These are phyloP conservation scores for Pseudomyrmex flavicornis DNA, from an alignment of 1,140 invertebrate species.

Conservation along the genomic window DNA sequence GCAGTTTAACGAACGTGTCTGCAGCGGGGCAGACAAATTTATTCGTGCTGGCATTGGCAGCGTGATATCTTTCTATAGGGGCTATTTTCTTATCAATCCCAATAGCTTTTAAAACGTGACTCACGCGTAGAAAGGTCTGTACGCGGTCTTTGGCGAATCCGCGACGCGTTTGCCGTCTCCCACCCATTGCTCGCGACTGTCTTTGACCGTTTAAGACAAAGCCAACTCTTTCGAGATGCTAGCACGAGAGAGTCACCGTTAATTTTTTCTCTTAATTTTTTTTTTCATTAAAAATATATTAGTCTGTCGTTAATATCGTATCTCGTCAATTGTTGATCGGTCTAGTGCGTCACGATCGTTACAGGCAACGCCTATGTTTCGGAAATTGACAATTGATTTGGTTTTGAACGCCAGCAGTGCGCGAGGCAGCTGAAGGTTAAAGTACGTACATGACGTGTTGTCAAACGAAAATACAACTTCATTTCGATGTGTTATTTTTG, in stretches of 20 bases:
- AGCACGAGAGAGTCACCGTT: neutral
- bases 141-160: slow-evolving; percentile 69
- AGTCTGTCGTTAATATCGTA: too few relatives aligned
- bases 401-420: neutral
- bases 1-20: slow-evolving; percentile 65
- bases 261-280: neutral
- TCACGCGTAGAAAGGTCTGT: slow-evolving; percentile 81
- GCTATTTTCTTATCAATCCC: slow-evolving; percentile 84
- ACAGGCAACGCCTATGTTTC: slow-evolving; percentile 20
- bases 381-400: slow-evolving; percentile 32
- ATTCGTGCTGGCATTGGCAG: slow-evolving; percentile 76
- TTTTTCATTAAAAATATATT: slow-evolving; percentile 16
- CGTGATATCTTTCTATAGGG: slow-evolving; percentile 80
- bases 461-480: neutral
- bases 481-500: too few relatives aligned
- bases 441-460: neutral
- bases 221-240: neutral
- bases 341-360: too few relatives aligned
- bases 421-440: neutral
- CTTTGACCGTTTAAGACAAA: slow-evolving; percentile 10
- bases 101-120: slow-evolving; percentile 83
- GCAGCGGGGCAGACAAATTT: slow-evolving; percentile 72
- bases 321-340: too few relatives aligned
- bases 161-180: slow-evolving; percentile 31
- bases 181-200: neutral